phyloP scores from a whole-genome alignment of 2,797 vertebrate species.

The Myotis planiceps region DNA sequence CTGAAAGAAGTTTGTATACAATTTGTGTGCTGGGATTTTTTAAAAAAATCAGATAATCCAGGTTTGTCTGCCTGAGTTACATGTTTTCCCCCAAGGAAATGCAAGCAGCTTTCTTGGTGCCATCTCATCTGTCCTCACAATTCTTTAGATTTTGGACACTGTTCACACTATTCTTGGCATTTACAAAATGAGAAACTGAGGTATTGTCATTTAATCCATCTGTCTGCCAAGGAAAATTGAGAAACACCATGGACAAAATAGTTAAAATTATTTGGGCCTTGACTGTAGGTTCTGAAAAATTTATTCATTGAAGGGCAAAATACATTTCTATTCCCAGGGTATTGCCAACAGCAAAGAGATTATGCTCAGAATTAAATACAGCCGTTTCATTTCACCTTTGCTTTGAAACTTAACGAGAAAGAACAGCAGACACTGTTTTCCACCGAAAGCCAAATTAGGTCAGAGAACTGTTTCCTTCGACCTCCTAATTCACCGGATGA shows the following conservation, averaged over 20 bases:
- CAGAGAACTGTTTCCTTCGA: background rate
- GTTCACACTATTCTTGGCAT: background rate
- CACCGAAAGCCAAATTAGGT: background rate
- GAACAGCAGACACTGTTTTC: background rate
- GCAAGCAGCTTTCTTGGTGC: background rate
- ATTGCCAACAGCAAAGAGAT: conserved; percentile 34
- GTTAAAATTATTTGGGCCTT: background rate
- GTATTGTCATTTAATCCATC: background rate
- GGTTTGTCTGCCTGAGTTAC: background rate
- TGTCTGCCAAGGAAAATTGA: background rate
- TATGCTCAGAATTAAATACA: conserved; percentile 16
- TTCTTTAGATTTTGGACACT: background rate
- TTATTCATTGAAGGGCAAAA: conserved; percentile 40
- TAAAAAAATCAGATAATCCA: background rate
- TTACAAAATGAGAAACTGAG: conserved; percentile 22
- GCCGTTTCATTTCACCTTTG: conserved; percentile 12
- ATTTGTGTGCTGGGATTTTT: background rate
- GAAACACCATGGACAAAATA: background rate
- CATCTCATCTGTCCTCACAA: background rate
- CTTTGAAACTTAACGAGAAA: conserved; percentile 26
- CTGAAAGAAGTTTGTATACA: background rate
- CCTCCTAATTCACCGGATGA: background rate
- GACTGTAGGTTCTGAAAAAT: conserved; percentile 3
- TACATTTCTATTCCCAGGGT: conserved; percentile 30
- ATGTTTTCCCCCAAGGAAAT: background rate